A percentile compares a stretch with the other conserved stretches of the same genome.
phyloP scores from a whole-genome alignment of 35 echinoderm and acorn worm genomes.

The Lytechinus pictus region DNA sequence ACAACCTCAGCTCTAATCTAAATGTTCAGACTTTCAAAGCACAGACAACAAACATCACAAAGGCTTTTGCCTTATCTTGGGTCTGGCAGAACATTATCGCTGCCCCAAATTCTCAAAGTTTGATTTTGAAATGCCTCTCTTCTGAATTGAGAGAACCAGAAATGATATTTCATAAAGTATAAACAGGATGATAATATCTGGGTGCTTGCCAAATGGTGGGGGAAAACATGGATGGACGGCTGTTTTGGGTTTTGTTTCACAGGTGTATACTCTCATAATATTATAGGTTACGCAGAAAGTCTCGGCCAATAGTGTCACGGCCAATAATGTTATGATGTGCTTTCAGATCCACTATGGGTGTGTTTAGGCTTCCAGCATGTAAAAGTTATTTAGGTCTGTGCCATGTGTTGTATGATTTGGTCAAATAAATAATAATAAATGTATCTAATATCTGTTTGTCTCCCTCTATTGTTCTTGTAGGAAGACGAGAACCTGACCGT shows the following conservation, averaged over 20 bases:
- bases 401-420: too few relatives aligned
- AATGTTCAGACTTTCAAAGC: neutral
- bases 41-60: neutral
- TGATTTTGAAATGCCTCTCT: neutral
- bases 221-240: neutral
- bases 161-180: neutral
- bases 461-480: conserved; percentile 25
- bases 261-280: neutral
- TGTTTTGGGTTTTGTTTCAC: neutral
- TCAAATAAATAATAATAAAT: too few relatives aligned
- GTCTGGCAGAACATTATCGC: neutral
- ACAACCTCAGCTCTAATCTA: too few relatives aligned
- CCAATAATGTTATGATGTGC: too few relatives aligned
- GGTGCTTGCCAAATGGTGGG: neutral
- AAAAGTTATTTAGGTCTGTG: too few relatives aligned
- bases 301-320: too few relatives aligned
- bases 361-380: too few relatives aligned
- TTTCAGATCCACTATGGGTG: too few relatives aligned
- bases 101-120: neutral
- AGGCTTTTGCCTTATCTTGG: neutral
- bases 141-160: neutral
- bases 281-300: too few relatives aligned
- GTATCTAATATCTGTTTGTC: neutral
- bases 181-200: neutral
- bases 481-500: conserved; percentile 64